These are phyloP conservation scores for Myiotriccus ornatus DNA, from an alignment of 2,797 vertebrate genomes.

Conservation along the genomic window DNA sequence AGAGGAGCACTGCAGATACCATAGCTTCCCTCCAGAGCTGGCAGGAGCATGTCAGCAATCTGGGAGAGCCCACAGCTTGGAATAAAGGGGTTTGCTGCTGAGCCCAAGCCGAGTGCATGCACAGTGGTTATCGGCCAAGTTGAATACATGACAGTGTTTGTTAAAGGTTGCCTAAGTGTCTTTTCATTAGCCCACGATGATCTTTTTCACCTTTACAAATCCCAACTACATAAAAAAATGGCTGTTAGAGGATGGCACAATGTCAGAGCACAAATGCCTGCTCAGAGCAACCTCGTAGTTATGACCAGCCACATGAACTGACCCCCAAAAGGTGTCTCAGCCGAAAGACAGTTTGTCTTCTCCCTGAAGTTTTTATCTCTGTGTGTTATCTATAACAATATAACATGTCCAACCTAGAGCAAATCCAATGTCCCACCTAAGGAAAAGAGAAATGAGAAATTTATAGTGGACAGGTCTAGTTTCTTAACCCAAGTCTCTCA, in stretches of 20 bases:
- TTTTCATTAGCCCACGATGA: not conserved
- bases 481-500: not conserved
- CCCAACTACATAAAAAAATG: not conserved
- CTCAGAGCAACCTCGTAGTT: not conserved
- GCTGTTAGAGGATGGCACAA: not conserved
- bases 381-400: not conserved
- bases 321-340: not conserved
- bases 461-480: not conserved
- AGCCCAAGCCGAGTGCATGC: conserved; percentile 3
- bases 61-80: not conserved
- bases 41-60: not conserved
- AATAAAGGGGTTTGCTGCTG: not conserved
- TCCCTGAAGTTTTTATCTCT: not conserved
- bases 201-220: not conserved
- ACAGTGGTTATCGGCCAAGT: not conserved
- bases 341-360: not conserved
- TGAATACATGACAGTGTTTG: not conserved
- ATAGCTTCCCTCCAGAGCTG: not conserved
- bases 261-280: not conserved
- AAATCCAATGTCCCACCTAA: not conserved
- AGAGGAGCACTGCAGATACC: not conserved
- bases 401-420: not conserved
- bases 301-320: not conserved
- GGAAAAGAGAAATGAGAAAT: not conserved
- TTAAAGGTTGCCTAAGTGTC: not conserved